A percentile compares a stretch with the other conserved stretches of the same genome.
These are phyloP conservation scores for Sycophaga agraensis DNA, from an alignment of 1,140 invertebrate species.

Conservation along the genomic window DNA sequence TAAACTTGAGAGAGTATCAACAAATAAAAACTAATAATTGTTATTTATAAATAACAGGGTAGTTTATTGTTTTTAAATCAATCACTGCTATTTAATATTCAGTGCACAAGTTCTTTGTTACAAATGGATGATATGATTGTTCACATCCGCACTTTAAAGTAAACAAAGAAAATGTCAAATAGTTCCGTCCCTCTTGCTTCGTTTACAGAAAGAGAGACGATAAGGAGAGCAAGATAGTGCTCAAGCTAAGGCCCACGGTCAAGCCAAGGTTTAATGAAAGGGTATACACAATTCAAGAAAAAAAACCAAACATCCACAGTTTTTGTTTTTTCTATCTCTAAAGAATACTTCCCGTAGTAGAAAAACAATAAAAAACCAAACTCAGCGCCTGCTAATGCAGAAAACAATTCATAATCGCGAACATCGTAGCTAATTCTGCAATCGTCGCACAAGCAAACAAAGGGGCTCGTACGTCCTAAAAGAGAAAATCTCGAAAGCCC, in stretches of 20 bases:
- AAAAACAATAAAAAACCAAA: constrained; percentile 15
- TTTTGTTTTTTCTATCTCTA: constrained; percentile 1
- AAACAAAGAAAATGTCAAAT: constrained; percentile 5
- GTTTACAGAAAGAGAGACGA: too few relatives aligned
- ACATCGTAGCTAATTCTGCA: constrained; percentile 38
- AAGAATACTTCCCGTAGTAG: constrained; percentile 16
- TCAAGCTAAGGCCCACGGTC: too few relatives aligned
- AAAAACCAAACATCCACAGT: too few relatives aligned
- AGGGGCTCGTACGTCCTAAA: background rate
- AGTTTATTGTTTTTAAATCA: too few relatives aligned
- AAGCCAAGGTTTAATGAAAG: too few relatives aligned
- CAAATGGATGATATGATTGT: background rate
- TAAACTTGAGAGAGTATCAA: constrained; percentile 13
- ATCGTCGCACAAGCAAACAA: background rate
- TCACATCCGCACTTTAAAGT: background rate
- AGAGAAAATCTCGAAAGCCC: too few relatives aligned
- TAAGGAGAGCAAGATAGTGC: too few relatives aligned
- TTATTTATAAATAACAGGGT: too few relatives aligned
- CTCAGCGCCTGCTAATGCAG: constrained; percentile 45
- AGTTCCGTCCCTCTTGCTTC: background rate
- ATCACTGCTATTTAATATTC: too few relatives aligned
- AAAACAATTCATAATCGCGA: constrained; percentile 53
- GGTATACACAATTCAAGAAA: too few relatives aligned
- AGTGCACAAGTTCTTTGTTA: background rate
- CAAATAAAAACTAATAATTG: too few relatives aligned